Conservation (phyloP, 2,113 vertebrate genomes). For the Dicentrarchus labrax region DNA sequence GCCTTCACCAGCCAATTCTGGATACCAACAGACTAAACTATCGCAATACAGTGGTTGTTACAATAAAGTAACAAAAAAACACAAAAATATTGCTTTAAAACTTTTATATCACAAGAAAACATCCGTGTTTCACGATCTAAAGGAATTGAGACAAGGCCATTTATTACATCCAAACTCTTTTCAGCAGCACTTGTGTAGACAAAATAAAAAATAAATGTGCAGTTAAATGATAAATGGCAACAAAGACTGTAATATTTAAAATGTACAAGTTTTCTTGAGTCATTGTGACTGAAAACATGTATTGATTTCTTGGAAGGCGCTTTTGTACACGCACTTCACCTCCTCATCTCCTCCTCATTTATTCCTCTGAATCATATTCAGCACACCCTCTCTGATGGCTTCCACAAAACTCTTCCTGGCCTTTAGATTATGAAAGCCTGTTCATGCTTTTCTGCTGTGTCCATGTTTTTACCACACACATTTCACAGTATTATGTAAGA, state of each 20-base stretch:
- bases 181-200: not conserved
- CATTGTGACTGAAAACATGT: constrained; percentile 3
- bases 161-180: not conserved
- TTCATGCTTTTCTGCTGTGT: not conserved
- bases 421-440: constrained; percentile 10
- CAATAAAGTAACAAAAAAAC: not conserved
- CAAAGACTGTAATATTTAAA: not conserved
- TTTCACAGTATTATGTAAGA: not conserved
- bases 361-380: constrained; percentile 16
- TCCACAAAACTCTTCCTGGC: not conserved
- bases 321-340: constrained; percentile 10
- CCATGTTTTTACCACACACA: not conserved
- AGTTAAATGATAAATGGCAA: not conserved
- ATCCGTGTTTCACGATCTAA: not conserved
- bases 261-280: not conserved
- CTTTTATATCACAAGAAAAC: not conserved
- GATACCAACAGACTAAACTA: not conserved
- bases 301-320: constrained; percentile 7
- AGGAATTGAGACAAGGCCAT: not conserved
- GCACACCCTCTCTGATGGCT: not conserved
- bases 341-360: not conserved
- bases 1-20: not conserved
- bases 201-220: not conserved
- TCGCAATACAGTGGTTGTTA: not conserved
- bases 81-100: too few relatives aligned